These are phyloP conservation scores for Xenopus laevis DNA, from an alignment of 2,113 vertebrate genomes.

Conservation along the genomic window DNA sequence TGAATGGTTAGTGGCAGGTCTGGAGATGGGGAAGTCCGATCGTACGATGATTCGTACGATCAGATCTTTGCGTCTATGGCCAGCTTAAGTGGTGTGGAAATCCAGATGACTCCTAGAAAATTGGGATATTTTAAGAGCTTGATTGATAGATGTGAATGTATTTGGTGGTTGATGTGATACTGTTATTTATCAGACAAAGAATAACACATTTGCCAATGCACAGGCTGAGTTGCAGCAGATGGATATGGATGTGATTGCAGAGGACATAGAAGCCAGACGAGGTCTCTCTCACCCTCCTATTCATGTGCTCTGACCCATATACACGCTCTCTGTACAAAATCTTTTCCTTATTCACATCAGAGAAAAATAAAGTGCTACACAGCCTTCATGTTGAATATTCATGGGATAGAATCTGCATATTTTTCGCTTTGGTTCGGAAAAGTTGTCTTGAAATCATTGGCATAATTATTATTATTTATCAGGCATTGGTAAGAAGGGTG, in stretches of 20 bases:
- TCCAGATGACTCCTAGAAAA: no score
- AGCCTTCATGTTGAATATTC: slow-evolving; percentile 21
- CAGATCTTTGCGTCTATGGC: no score
- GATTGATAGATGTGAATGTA: no score
- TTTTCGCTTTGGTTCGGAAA: slow-evolving; percentile 20
- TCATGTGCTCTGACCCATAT: slow-evolving; percentile 30
- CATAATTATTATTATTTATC: slow-evolving; percentile 32
- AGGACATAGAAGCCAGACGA: neutral
- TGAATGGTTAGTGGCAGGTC: no score
- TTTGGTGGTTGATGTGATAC: no score
- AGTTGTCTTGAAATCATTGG: slow-evolving; percentile 29
- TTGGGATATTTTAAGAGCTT: no score
- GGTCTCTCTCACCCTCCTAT: neutral
- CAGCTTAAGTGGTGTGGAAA: no score
- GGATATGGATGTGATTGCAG: neutral
- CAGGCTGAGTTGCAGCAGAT: neutral
- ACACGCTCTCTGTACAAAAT: slow-evolving; percentile 12
- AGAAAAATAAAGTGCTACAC: slow-evolving; percentile 1
- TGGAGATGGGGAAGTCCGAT: no score
- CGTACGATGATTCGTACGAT: no score
- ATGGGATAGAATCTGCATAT: slow-evolving; percentile 27
- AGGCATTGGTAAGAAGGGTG: slow-evolving; percentile 1
- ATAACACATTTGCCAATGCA: neutral
- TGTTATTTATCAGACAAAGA: no score
- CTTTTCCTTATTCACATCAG: slow-evolving; percentile 21